Evolutionary conservation across 2,113 vertebrate genomes (phyloP).

Genomic region (Aegotheles bennettii): DNA sequence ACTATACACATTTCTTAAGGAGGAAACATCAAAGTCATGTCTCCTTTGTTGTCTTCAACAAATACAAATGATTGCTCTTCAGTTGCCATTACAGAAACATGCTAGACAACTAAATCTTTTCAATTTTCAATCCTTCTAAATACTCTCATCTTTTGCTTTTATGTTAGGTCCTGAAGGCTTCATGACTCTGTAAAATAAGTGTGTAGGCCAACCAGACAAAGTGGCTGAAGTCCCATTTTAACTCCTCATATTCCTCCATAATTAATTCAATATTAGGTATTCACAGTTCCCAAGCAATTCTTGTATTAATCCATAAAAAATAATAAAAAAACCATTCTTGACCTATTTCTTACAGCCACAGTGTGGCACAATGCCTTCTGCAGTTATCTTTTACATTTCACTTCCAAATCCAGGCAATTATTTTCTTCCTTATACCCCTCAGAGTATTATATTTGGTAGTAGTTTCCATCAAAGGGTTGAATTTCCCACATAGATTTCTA

Average conservation of each 20-base stretch:
- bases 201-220: not conserved
- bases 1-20: fast-evolving
- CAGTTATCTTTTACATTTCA: not conserved
- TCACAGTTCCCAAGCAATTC: not conserved
- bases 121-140: not conserved
- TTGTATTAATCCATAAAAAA: not conserved
- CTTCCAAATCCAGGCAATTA: not conserved
- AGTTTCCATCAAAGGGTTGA: not conserved
- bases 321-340: fast-evolving
- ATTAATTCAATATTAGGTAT: not conserved
- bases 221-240: not conserved
- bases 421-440: not conserved
- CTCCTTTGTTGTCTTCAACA: not conserved
- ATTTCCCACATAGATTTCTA: not conserved
- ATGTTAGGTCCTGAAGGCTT: not conserved
- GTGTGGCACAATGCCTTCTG: not conserved
- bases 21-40: not conserved
- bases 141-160: not conserved
- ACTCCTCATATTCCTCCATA: not conserved
- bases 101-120: not conserved
- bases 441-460: not conserved
- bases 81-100: not conserved
- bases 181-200: not conserved
- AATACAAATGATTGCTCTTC: not conserved
- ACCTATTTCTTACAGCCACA: not conserved